Evolutionary conservation across 2,113 vertebrate genomes (phyloP).

Genomic region (Ciconia maguari): DNA sequence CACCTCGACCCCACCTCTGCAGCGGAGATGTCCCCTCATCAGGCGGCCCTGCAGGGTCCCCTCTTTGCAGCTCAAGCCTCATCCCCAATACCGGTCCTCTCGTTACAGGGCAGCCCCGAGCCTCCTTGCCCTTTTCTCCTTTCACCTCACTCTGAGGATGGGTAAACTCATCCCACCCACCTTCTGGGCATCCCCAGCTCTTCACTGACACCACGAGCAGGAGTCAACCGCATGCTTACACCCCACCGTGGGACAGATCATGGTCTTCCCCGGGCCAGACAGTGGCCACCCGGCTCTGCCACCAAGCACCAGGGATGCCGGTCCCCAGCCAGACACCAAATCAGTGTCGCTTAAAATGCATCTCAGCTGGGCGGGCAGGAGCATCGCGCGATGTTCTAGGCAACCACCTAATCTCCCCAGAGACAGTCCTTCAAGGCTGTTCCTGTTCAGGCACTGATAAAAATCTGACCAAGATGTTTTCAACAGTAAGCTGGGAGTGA

Average conservation of each 20-base stretch:
- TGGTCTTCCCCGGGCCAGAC: neutral
- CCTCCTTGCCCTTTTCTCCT: neutral
- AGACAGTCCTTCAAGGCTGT: constrained; percentile 9
- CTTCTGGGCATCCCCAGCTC: neutral
- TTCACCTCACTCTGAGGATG: neutral
- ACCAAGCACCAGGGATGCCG: rapidly evolving
- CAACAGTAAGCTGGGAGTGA: constrained; percentile 25
- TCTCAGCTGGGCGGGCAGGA: neutral
- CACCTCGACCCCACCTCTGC: neutral
- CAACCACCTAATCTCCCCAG: constrained; percentile 30
- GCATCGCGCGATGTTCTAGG: rapidly evolving
- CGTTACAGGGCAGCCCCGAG: neutral
- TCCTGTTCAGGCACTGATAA: constrained; percentile 41
- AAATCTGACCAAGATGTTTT: constrained; percentile 55
- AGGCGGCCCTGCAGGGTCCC: too few relatives aligned
- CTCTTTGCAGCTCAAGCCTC: neutral
- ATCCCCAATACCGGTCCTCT: neutral
- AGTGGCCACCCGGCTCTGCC: neutral
- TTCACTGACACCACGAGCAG: neutral
- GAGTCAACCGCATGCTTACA: rapidly evolving
- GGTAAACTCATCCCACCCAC: neutral
- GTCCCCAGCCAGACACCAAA: neutral
- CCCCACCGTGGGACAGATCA: neutral
- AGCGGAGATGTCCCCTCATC: neutral
- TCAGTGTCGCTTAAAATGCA: neutral